A percentile compares a stretch with the other conserved stretches of the same genome.
phyloP scores from a whole-genome alignment of 2,888 invertebrate species.

The Epiperipatus broadwayi region DNA sequence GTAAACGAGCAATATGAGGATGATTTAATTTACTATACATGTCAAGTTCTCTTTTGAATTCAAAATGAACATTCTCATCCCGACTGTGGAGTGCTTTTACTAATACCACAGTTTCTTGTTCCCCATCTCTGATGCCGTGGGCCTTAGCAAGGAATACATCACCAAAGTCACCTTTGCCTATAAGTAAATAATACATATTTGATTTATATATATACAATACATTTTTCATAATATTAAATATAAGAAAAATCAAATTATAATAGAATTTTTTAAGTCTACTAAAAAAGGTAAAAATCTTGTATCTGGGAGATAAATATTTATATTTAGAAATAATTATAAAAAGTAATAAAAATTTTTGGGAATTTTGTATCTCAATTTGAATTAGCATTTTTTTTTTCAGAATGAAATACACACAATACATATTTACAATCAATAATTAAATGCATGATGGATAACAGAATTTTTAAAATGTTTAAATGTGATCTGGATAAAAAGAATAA shows the following conservation, averaged over 20 bases:
- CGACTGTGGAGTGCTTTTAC: slow-evolving; percentile 47
- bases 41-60: slow-evolving; percentile 74
- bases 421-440: too few species aligned
- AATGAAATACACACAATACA: too few species aligned
- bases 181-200: slow-evolving; percentile 13
- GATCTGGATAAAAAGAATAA: too few species aligned
- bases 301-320: too few species aligned
- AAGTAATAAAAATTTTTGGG: too few species aligned
- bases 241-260: not conserved
- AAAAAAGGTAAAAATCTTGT: too few species aligned
- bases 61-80: slow-evolving; percentile 47
- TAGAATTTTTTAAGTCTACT: too few species aligned
- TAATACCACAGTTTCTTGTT: slow-evolving; percentile 36
- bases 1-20: slow-evolving; percentile 52
- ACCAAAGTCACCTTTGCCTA: slow-evolving; percentile 76
- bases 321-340: too few species aligned
- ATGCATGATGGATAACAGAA: too few species aligned
- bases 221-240: not conserved
- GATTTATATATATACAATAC: not conserved
- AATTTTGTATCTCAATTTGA: too few species aligned
- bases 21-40: slow-evolving; percentile 63
- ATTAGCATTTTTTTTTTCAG: too few species aligned
- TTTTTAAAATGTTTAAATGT: too few species aligned
- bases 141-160: slow-evolving; percentile 62
- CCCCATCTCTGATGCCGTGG: slow-evolving; percentile 25